Evolutionary conservation across 2,113 vertebrate species (phyloP).

Genomic region (Heterotis niloticus): DNA sequence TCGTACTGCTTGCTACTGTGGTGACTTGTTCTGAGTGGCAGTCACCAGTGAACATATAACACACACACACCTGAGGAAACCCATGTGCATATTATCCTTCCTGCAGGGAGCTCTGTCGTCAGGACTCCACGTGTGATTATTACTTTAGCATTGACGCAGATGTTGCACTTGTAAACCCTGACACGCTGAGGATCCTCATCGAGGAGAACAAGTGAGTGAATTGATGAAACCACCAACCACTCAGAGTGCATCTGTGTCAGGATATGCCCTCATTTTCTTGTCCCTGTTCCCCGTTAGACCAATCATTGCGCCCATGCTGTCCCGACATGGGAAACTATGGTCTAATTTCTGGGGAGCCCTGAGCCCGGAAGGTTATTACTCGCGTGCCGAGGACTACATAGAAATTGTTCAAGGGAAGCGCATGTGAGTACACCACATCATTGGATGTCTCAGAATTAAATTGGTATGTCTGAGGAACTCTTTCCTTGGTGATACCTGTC

Average conservation of each 20-base stretch:
- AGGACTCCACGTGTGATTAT: slow-evolving; percentile 62
- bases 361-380: slow-evolving; percentile 69
- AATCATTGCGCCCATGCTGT: slow-evolving; percentile 70
- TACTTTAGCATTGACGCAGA: slow-evolving; percentile 73
- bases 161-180: slow-evolving; percentile 57
- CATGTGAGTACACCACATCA: slow-evolving; percentile 52
- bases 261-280: neutral
- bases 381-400: slow-evolving; percentile 71
- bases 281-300: slow-evolving; percentile 42
- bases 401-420: slow-evolving; percentile 72
- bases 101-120: slow-evolving; percentile 64
- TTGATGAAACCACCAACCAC: no score
- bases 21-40: no score
- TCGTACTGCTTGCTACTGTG: no score
- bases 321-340: slow-evolving; percentile 72
- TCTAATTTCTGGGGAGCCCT: slow-evolving; percentile 77
- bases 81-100: neutral
- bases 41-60: no score
- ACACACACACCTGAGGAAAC: neutral
- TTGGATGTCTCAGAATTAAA: neutral
- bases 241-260: neutral
- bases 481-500: fast-evolving
- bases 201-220: slow-evolving; percentile 66
- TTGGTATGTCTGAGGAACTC: neutral
- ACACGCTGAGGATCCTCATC: slow-evolving; percentile 62